Evolutionary conservation across 2,888 invertebrate species (phyloP).

Genomic region (Drosophila testacea): DNA sequence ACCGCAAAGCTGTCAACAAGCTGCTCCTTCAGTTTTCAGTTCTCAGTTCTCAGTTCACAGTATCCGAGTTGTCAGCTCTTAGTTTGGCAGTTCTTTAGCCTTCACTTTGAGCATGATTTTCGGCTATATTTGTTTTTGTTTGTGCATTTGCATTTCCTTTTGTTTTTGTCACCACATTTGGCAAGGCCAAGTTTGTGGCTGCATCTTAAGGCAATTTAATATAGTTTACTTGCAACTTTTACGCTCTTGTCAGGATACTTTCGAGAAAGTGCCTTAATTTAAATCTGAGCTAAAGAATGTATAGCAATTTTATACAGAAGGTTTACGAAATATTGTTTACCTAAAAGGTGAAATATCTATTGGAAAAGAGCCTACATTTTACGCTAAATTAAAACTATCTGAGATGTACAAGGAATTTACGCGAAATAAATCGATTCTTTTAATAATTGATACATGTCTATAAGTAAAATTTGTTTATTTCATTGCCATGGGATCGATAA

Average conservation of each 20-base stretch:
- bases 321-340: too few species aligned
- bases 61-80: background rate
- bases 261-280: constrained; percentile 8
- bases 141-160: constrained; percentile 26
- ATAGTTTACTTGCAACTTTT: constrained; percentile 21
- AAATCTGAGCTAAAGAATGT: background rate
- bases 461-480: too few species aligned
- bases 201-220: constrained; percentile 42
- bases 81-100: constrained; percentile 1
- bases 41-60: constrained; percentile 6
- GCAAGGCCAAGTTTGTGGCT: constrained; percentile 42
- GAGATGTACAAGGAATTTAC: too few species aligned
- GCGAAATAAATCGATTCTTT: too few species aligned
- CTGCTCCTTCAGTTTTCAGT: constrained; percentile 6
- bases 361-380: too few species aligned
- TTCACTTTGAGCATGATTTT: constrained; percentile 30
- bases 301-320: background rate
- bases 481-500: too few species aligned
- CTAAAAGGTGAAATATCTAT: too few species aligned
- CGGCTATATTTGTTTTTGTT: constrained; percentile 17
- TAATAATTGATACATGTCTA: too few species aligned
- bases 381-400: too few species aligned
- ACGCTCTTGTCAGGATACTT: constrained; percentile 2
- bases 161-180: constrained; percentile 28
- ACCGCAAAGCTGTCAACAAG: constrained; percentile 33